Evolutionary conservation across 1,140 invertebrate genomes (phyloP).

Genomic region (Ips nitidus): DNA sequence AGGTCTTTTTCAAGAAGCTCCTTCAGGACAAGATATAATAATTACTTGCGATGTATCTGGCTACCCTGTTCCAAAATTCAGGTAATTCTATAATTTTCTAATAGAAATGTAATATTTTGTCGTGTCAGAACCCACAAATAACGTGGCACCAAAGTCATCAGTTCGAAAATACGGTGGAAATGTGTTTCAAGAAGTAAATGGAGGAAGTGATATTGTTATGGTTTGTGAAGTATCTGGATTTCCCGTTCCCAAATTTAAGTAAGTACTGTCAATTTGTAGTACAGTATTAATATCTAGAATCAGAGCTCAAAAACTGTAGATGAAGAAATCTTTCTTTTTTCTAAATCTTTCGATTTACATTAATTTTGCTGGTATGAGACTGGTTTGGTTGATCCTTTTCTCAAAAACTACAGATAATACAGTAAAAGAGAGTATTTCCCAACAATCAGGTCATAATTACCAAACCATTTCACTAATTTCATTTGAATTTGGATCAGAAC

Average conservation of each 20-base stretch:
- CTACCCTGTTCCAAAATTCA: slow-evolving; percentile 68
- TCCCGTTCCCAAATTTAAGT: slow-evolving; percentile 63
- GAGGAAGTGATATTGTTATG: slow-evolving; percentile 51
- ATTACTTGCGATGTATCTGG: slow-evolving; percentile 68
- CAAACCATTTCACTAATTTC: no score
- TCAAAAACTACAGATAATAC: no score
- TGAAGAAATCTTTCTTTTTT: background rate
- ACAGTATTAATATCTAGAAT: background rate
- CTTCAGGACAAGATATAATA: slow-evolving; percentile 60
- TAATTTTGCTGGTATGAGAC: background rate
- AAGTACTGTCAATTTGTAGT: slow-evolving; percentile 17
- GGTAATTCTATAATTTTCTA: slow-evolving; percentile 54
- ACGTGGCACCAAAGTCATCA: slow-evolving; percentile 64
- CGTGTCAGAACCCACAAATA: slow-evolving; percentile 65
- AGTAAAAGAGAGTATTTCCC: no score
- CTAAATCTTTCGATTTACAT: background rate
- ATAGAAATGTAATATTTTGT: slow-evolving; percentile 9
- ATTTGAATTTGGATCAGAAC: slow-evolving; percentile 55
- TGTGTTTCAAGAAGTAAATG: slow-evolving; percentile 54
- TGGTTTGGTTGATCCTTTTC: no score
- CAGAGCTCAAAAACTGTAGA: background rate
- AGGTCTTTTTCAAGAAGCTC: slow-evolving; percentile 68
- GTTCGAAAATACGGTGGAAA: slow-evolving; percentile 61
- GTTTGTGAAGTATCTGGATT: slow-evolving; percentile 60
- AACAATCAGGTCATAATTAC: no score